phyloP scores from a whole-genome alignment of 1,140 invertebrate genomes.

The Drosophila ananassae region DNA sequence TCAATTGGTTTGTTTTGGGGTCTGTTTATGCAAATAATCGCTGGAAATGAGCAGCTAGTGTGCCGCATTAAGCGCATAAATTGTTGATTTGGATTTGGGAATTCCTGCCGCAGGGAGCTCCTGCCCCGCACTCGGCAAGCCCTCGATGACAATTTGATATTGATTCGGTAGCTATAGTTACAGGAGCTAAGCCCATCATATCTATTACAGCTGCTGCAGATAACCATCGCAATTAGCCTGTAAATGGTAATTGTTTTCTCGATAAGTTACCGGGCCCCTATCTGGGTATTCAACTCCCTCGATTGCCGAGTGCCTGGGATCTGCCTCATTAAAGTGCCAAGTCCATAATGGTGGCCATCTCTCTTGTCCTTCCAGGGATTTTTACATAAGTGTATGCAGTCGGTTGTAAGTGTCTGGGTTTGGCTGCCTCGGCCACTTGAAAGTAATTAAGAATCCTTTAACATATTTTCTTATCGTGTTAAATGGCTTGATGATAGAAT shows the following conservation, averaged over 20 bases:
- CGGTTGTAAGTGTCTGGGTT: conserved; percentile 25
- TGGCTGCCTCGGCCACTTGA: conserved; percentile 67
- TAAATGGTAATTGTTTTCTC: conserved; percentile 66
- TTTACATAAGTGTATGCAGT: conserved; percentile 54
- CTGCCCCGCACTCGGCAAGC: conserved; percentile 3
- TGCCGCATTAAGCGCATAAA: conserved; percentile 52
- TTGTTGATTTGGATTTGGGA: conserved; percentile 30
- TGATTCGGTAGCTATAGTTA: background rate
- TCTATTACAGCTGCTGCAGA: conserved; percentile 43
- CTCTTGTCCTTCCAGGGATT: conserved; percentile 41
- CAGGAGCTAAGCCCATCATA: conserved; percentile 23
- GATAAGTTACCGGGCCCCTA: conserved; percentile 37
- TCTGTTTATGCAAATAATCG: conserved; percentile 70
- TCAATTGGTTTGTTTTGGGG: conserved; percentile 50
- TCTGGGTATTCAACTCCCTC: conserved; percentile 21
- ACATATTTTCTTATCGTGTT: conserved; percentile 76
- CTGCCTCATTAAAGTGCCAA: conserved; percentile 57
- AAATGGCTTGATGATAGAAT: conserved; percentile 55
- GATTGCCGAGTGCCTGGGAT: conserved; percentile 31
- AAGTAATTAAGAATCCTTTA: conserved; percentile 81
- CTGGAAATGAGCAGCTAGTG: conserved; percentile 53
- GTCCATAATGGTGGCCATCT: conserved; percentile 31
- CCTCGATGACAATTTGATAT: conserved; percentile 36
- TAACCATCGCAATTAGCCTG: conserved; percentile 69
- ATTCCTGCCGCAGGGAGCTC: background rate